Percentiles rank a stretch among this genome's conserved stretches.
Conservation (phyloP, 2,888 invertebrate genomes). For the Lithosia quadra region DNA sequence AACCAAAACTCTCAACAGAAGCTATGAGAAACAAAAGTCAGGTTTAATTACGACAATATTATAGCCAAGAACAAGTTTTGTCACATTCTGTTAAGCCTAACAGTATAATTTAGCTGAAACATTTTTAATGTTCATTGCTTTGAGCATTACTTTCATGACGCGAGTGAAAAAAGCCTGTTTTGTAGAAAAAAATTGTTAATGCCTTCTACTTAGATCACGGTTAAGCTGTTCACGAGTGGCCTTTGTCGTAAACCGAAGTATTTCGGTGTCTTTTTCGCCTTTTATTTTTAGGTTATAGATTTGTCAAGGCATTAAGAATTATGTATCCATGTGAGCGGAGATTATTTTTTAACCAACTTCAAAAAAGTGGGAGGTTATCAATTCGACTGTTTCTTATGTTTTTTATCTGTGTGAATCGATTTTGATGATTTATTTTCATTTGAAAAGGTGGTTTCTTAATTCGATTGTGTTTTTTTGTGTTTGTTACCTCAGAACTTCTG, state of each 20-base stretch:
- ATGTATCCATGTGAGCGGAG: neutral
- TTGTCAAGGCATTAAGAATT: neutral
- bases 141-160: conserved; percentile 12
- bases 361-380: no score
- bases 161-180: conserved; percentile 14
- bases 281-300: neutral
- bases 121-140: conserved; percentile 17
- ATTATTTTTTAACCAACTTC: neutral
- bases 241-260: conserved; percentile 9
- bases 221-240: conserved; percentile 22
- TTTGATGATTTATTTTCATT: no score
- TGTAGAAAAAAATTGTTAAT: conserved; percentile 18
- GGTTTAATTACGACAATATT: conserved; percentile 14
- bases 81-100: conserved; percentile 14
- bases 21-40: conserved; percentile 2
- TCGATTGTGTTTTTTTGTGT: no score
- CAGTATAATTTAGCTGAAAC: conserved; percentile 15
- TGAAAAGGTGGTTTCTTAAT: no score
- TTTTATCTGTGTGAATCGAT: no score
- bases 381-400: no score
- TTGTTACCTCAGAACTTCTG: no score
- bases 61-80: conserved; percentile 13
- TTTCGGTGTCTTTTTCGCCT: conserved; percentile 1
- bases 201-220: conserved; percentile 10
- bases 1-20: conserved; percentile 1